Conservation (phyloP, 2,797 vertebrate species). For the Chiroxiphia lanceolata region DNA sequence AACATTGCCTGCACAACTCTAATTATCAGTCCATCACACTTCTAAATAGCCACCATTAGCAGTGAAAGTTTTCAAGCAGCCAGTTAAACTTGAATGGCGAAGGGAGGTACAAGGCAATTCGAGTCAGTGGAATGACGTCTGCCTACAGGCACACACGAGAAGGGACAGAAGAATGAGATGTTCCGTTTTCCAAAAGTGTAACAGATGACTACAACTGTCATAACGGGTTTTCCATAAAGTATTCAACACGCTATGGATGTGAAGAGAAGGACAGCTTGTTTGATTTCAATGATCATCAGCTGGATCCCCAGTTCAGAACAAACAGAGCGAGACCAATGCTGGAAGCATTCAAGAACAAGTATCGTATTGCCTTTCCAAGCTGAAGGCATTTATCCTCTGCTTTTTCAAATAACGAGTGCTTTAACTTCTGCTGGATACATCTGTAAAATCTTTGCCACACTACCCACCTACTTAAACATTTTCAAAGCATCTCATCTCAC, state of each 20-base stretch:
- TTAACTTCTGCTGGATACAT: not conserved
- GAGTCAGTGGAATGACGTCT: constrained; percentile 23
- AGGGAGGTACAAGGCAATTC: not conserved
- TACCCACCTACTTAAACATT: not conserved
- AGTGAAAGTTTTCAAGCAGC: constrained; percentile 15
- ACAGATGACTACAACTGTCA: constrained; percentile 5
- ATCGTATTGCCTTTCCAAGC: not conserved
- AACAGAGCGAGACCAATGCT: not conserved
- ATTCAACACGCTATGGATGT: not conserved
- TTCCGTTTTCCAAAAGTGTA: not conserved
- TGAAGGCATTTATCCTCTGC: not conserved
- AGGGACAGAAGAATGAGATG: not conserved
- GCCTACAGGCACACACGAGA: not conserved
- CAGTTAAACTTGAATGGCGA: constrained; percentile 12
- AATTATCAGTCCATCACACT: constrained; percentile 13
- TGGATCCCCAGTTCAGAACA: constrained; percentile 4
- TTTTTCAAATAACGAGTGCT: not conserved
- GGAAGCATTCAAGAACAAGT: not conserved
- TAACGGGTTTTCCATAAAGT: not conserved
- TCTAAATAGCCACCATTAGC: constrained; percentile 1
- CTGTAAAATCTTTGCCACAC: not conserved
- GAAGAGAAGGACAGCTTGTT: not conserved
- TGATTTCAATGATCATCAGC: not conserved
- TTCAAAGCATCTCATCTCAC: not conserved
- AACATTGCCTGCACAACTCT: not conserved